A percentile compares a stretch with the other conserved stretches of the same genome.
Evolutionary conservation across 2,888 invertebrate species (phyloP).

Genomic region (Drosophila neotestacea): DNA sequence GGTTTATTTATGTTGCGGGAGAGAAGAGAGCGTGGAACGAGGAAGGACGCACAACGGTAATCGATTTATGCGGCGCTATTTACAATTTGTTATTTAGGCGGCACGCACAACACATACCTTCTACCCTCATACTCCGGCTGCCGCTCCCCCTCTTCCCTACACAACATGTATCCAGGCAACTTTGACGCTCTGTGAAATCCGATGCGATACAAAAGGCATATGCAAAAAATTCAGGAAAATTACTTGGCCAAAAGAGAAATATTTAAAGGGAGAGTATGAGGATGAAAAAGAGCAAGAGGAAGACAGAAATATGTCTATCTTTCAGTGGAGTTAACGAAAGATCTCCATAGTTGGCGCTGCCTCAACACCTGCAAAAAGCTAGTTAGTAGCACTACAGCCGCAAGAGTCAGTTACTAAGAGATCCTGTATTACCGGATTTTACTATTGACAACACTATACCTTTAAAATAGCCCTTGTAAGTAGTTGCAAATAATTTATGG

Average conservation of each 20-base stretch:
- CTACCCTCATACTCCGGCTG: neutral
- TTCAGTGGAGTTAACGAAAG: neutral
- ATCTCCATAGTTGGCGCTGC: slow-evolving; percentile 8
- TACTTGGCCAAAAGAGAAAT: slow-evolving; percentile 13
- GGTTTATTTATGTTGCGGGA: slow-evolving; percentile 68
- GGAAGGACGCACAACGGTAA: slow-evolving; percentile 46
- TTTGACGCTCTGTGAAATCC: slow-evolving; percentile 42
- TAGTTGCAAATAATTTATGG: no score
- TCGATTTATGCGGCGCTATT: slow-evolving; percentile 77
- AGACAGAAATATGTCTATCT: neutral
- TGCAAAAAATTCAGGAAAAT: slow-evolving; percentile 48
- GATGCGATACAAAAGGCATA: slow-evolving; percentile 39
- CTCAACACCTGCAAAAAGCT: slow-evolving; percentile 19
- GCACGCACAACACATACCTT: slow-evolving; percentile 14
- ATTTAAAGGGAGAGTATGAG: neutral
- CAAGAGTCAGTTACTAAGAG: no score
- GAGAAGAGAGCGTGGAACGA: no score
- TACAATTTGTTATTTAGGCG: slow-evolving; percentile 74
- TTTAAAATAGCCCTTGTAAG: no score
- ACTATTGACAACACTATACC: no score
- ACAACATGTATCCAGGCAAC: slow-evolving; percentile 26
- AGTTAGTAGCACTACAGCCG: no score
- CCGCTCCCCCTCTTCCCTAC: neutral
- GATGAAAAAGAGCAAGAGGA: neutral
- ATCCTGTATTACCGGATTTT: no score